phyloP scores from a whole-genome alignment of 2,113 vertebrate genomes.

The Rhabdornis inornatus region DNA sequence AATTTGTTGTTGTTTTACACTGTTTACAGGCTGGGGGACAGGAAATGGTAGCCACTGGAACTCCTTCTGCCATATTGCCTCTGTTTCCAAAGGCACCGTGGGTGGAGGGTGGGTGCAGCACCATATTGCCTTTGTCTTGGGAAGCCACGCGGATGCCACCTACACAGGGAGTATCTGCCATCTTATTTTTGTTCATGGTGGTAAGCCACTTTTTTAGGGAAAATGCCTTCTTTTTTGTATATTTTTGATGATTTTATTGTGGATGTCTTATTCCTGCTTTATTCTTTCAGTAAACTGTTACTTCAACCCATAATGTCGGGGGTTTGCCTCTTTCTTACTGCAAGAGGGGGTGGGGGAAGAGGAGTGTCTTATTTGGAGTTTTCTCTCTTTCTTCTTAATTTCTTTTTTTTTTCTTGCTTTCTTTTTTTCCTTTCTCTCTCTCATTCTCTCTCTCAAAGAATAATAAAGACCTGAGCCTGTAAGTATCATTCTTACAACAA shows the following conservation, averaged over 20 bases:
- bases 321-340: neutral
- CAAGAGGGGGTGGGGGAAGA: rapidly evolving
- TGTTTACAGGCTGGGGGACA: neutral
- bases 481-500: neutral
- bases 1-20: neutral
- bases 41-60: neutral
- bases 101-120: rapidly evolving
- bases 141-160: rapidly evolving
- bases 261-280: neutral
- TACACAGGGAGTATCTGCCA: no score
- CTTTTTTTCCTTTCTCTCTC: no score
- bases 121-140: rapidly evolving
- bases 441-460: neutral
- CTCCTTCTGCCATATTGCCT: neutral
- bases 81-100: rapidly evolving
- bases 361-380: neutral
- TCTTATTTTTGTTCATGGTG: neutral
- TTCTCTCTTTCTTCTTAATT: neutral
- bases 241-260: neutral
- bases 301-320: neutral
- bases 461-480: neutral
- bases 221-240: neutral
- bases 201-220: neutral
- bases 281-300: neutral
- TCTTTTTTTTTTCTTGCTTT: neutral